phyloP scores from a whole-genome alignment of 2,888 invertebrate species.

The Drosophila flavopinicola region DNA sequence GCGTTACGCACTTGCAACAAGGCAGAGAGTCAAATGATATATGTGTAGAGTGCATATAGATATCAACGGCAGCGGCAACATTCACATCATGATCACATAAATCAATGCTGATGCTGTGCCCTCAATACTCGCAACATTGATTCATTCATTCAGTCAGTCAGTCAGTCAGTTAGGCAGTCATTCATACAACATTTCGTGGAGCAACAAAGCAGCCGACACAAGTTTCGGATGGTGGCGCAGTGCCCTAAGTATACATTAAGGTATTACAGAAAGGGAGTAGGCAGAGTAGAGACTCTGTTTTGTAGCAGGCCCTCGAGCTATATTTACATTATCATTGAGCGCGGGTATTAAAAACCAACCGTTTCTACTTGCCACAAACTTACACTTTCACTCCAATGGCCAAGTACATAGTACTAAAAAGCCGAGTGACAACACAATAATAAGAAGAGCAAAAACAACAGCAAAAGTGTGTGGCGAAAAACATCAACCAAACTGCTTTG shows the following conservation, averaged over 20 bases:
- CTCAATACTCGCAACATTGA: conserved; percentile 55
- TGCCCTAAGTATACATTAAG: too few species aligned
- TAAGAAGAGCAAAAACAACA: conserved; percentile 55
- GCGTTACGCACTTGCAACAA: conserved; percentile 62
- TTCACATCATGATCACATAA: conserved; percentile 60
- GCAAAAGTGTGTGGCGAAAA: conserved; percentile 51
- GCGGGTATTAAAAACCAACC: conserved; percentile 55
- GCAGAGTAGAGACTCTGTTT: conserved; percentile 17
- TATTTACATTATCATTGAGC: conserved; percentile 48
- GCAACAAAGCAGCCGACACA: conserved; percentile 61
- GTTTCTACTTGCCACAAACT: conserved; percentile 55
- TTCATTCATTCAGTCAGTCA: conserved; percentile 32
- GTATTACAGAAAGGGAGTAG: too few species aligned
- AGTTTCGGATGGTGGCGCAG: conserved; percentile 31
- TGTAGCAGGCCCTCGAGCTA: conserved; percentile 50
- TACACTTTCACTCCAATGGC: conserved; percentile 70
- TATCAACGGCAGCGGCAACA: conserved; percentile 29
- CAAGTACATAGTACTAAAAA: conserved; percentile 40
- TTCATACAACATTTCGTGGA: conserved; percentile 16
- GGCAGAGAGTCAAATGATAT: conserved; percentile 36
- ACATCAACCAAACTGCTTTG: conserved; percentile 59
- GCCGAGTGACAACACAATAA: conserved; percentile 44
- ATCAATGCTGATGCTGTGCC: conserved; percentile 70
- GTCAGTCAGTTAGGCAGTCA: conserved; percentile 31
- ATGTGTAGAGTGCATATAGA: conserved; percentile 10